Conservation (phyloP, 2,888 invertebrate species). For the Xylota sylvarum region DNA sequence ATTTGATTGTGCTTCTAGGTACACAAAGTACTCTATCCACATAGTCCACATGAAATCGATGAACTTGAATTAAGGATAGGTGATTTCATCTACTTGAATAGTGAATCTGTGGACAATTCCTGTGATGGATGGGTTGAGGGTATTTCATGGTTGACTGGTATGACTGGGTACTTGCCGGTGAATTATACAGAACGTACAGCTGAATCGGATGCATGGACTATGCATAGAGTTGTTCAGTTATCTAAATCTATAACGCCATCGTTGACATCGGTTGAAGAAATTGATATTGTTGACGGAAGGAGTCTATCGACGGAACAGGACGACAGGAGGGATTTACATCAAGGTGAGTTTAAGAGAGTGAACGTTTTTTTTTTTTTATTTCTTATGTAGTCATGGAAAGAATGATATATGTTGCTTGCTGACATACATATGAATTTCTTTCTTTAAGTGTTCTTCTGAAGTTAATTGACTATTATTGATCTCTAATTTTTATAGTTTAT, state of each 20-base stretch:
- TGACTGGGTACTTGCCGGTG: constrained; percentile 91
- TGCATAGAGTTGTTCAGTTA: constrained; percentile 90
- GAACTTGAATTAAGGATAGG: constrained; percentile 94
- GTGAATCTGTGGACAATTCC: constrained; percentile 90
- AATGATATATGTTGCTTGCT: too few relatives aligned
- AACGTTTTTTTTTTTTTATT: too few relatives aligned
- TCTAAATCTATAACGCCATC: constrained; percentile 84
- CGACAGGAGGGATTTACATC: constrained; percentile 81
- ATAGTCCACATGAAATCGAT: constrained; percentile 91
- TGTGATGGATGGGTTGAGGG: constrained; percentile 96
- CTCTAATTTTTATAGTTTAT: too few relatives aligned
- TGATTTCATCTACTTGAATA: constrained; percentile 93
- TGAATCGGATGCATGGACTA: constrained; percentile 96
- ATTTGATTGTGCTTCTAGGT: constrained; percentile 85
- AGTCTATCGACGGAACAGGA: constrained; percentile 82
- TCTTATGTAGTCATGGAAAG: too few relatives aligned
- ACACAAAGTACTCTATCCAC: constrained; percentile 92
- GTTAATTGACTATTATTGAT: too few relatives aligned
- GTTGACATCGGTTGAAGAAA: constrained; percentile 83
- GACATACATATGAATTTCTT: too few relatives aligned
- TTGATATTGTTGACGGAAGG: constrained; percentile 83
- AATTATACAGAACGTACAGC: constrained; percentile 93
- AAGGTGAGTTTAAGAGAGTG: constrained; percentile 79
- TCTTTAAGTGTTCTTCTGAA: too few relatives aligned
- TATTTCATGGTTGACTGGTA: constrained; percentile 86